These are phyloP conservation scores for Artemia franciscana DNA, from an alignment of 1,140 invertebrate species.

Conservation along the genomic window DNA sequence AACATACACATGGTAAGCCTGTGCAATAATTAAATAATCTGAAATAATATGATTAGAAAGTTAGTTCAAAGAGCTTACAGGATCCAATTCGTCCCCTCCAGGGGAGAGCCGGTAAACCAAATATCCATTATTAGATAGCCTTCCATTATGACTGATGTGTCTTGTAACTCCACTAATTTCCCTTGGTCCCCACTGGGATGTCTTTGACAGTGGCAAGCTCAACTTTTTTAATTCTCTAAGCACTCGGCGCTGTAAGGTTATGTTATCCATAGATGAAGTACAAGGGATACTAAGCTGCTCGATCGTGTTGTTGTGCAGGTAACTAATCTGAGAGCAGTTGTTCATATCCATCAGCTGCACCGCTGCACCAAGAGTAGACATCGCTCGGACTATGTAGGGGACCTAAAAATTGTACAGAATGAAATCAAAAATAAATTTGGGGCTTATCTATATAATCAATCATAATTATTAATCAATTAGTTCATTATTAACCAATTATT, in stretches of 20 bases:
- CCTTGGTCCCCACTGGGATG: background rate
- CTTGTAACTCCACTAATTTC: background rate
- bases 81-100: background rate
- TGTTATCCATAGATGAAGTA: background rate
- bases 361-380: slow-evolving; percentile 8
- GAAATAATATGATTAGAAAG: no score
- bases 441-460: no score
- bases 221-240: background rate
- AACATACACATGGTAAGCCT: no score
- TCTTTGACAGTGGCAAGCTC: background rate
- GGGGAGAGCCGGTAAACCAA: background rate
- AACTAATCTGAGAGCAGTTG: background rate
- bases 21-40: no score
- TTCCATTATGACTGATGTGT: background rate
- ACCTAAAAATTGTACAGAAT: slow-evolving; percentile 1
- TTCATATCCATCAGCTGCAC: slow-evolving; percentile 9
- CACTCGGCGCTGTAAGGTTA: background rate
- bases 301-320: background rate
- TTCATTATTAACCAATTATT: no score
- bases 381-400: slow-evolving; percentile 8
- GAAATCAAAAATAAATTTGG: background rate
- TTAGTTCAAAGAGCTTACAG: no score
- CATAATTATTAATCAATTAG: no score
- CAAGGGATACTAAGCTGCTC: background rate
- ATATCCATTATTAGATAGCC: background rate